A percentile compares a stretch with the other conserved stretches of the same genome.
Conservation (phyloP, 2,797 vertebrate species). For the Diplodus puntazzo region DNA sequence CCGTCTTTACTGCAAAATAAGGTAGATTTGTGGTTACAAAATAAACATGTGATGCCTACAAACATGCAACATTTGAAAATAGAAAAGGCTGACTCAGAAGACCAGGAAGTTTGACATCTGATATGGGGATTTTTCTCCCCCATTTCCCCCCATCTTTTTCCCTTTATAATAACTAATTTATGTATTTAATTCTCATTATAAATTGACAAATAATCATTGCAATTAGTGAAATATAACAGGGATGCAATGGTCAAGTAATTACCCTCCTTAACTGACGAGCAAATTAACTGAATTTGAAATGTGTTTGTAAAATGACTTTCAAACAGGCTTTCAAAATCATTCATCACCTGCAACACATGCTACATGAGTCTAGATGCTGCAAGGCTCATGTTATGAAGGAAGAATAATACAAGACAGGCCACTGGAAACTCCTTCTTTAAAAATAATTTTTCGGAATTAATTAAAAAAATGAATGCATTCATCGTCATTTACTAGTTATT, state of each 20-base stretch:
- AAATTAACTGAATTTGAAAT: background rate
- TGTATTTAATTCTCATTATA: conserved; percentile 1
- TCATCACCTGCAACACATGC: conserved; percentile 3
- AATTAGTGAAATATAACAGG: background rate
- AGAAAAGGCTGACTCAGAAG: background rate
- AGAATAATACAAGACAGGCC: background rate
- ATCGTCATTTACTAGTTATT: conserved; percentile 11
- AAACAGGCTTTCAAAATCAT: conserved; percentile 4
- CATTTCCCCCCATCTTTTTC: too few relatives aligned
- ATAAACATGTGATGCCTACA: background rate
- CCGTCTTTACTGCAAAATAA: background rate
- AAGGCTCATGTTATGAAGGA: background rate
- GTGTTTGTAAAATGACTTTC: background rate
- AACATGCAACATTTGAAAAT: background rate
- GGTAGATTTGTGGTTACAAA: background rate
- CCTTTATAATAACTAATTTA: conserved; percentile 1
- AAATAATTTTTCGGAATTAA: conserved; percentile 18
- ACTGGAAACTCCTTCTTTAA: conserved; percentile 9
- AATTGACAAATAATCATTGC: background rate
- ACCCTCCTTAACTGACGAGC: background rate
- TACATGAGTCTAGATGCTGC: background rate
- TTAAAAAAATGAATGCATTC: conserved; percentile 4
- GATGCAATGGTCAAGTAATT: background rate
- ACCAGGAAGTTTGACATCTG: background rate
- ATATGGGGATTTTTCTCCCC: background rate